Evolutionary conservation across 1,140 invertebrate genomes (phyloP).

Genomic region (Dreissena rostriformis): DNA sequence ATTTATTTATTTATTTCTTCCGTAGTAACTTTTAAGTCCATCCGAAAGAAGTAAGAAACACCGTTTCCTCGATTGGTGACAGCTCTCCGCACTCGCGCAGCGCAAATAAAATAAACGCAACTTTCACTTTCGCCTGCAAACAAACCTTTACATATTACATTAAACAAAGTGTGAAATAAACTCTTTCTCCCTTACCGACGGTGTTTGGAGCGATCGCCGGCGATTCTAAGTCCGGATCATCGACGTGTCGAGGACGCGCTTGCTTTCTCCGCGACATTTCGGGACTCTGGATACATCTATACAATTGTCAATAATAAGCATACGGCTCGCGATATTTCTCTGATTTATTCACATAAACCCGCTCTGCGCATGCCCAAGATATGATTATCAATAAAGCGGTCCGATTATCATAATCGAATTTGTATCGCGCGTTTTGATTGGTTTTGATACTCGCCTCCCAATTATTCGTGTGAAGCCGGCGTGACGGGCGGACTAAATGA

Average conservation of each 20-base stretch:
- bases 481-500: conserved; percentile 48
- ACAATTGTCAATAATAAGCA: conserved; percentile 65
- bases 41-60: too few relatives aligned
- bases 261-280: conserved; percentile 85
- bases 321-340: conserved; percentile 68
- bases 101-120: conserved; percentile 5
- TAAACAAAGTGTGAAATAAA: conserved; percentile 19
- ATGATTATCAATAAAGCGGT: conserved; percentile 74
- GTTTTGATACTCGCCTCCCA: conserved; percentile 59
- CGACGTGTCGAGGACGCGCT: conserved; percentile 83
- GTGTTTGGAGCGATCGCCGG: conserved; percentile 50
- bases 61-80: too few relatives aligned
- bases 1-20: too few relatives aligned
- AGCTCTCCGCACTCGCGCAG: too few relatives aligned
- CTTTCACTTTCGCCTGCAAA: conserved; percentile 45
- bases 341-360: conserved; percentile 69
- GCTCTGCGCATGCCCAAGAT: conserved; percentile 72
- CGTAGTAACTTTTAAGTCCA: too few relatives aligned
- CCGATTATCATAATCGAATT: conserved; percentile 68
- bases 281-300: conserved; percentile 51
- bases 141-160: not conserved
- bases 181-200: conserved; percentile 55
- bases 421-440: conserved; percentile 66
- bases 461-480: conserved; percentile 53
- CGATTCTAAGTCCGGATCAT: conserved; percentile 68